These are phyloP conservation scores for Leptinotarsa undecemlineata DNA, from an alignment of 1,140 invertebrate genomes.

Conservation along the genomic window DNA sequence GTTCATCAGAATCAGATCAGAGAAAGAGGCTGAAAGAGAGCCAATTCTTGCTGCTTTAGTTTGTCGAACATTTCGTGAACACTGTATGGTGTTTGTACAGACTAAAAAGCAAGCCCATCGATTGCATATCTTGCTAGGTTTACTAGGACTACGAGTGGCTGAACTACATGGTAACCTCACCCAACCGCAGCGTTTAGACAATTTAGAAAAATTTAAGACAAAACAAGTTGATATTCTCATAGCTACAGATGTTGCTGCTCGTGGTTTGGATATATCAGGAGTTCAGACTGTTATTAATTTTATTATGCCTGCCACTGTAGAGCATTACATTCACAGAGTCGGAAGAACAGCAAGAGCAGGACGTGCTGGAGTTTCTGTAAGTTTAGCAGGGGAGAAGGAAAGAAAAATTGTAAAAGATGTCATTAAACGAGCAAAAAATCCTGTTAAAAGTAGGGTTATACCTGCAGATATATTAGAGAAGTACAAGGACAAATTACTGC, in stretches of 20 bases:
- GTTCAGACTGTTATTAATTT: conserved; percentile 98
- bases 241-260: conserved; percentile 94
- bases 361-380: conserved; percentile 85
- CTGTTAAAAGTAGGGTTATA: conserved; percentile 86
- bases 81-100: conserved; percentile 93
- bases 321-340: conserved; percentile 93
- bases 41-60: conserved; percentile 88
- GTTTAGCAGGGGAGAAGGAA: conserved; percentile 91
- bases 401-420: conserved; percentile 89
- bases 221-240: conserved; percentile 88
- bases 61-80: conserved; percentile 89
- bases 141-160: conserved; percentile 70
- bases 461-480: conserved; percentile 87
- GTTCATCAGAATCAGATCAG: conserved; percentile 81
- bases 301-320: conserved; percentile 88
- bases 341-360: conserved; percentile 91
- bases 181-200: conserved; percentile 88
- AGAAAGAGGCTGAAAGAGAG: conserved; percentile 87
- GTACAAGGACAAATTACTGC: conserved; percentile 71
- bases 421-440: conserved; percentile 81
- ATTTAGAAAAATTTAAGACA: conserved; percentile 87
- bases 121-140: conserved; percentile 86
- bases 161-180: conserved; percentile 96
- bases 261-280: conserved; percentile 94
- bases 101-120: conserved; percentile 94